Evolutionary conservation across 2,113 vertebrate species (phyloP), one percentile per base, ranked within the genome.

Genomic region (Coturnix japonica): DNA sequence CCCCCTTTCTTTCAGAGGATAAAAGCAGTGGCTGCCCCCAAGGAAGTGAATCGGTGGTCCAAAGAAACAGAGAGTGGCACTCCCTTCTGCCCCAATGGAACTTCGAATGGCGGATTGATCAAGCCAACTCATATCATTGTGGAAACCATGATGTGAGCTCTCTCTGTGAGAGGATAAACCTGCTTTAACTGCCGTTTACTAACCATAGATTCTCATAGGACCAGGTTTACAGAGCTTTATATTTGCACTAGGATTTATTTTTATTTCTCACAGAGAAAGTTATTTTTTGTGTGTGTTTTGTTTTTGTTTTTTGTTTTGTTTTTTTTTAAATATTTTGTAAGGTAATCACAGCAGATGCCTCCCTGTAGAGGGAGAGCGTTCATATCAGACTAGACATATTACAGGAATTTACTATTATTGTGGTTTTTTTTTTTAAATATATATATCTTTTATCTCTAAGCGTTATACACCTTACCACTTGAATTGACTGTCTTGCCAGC

Each of bases 81-180:
- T 1, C 97, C 98, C 2, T 98, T 97, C 93, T 95, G 93, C 91
- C 91, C 98, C 66, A 98, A 98, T 49, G 92, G 97, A 78, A 73
- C 94, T 63, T 64, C 96, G 1, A 99, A 98, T 85, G 98, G 98
- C 33, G 95, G 98, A 84, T 98, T 98, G 96, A 97, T 97, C 96
- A 99, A 99, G 96, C 98, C 98, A 79, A 98, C 98, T 81, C 99
- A 99, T 97, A 98, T 99, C 98, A 97, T 99, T 95, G 98, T 99
- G 97, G 99, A 99, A 98, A 99, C 99, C 95, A 99, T 98, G 98
- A 99, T 99, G 99, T 99, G 98, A 99, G 97, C 97, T 95, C 98
- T 98, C 98, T 98, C 97, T 98, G 97, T 98, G 97, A 97, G 97
- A 98, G 97, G 97, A 98, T 96, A 96, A 97, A 96, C 96, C 97